Evolutionary conservation across 2,888 invertebrate species (phyloP), one percentile per base, ranked within the genome.

Genomic region (Agrochola litura): DNA sequence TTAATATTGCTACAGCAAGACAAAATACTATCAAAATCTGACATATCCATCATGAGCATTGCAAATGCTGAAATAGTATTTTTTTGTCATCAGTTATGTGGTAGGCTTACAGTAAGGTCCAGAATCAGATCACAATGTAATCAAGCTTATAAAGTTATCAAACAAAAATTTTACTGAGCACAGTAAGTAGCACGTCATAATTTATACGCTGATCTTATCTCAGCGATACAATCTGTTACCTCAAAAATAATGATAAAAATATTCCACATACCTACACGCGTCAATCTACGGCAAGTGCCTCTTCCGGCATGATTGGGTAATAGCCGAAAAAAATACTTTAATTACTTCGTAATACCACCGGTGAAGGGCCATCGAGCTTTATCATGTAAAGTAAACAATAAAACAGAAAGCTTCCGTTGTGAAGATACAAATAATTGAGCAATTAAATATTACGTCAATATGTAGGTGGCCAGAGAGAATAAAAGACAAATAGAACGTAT

Each of bases 301-400:
- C 84, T 82, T 87, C 86, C 88, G 88, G 76, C 76, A 87, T 72
- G 74, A 80, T 77, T 82, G 68, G 46, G 77, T 83, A 85, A 85
- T 75, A 46, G 19, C 37, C 43, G 46, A 72, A 77, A 74, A 69
- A 58, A 69, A 37, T 30, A 70, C 52, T 30, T 79, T 64, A 67
- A 81, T 79, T 60, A 81, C 30, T 77, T 66, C 37, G 64, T 58
- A 16, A 76, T 56, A 66, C 37, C 58, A 74, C 58, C 58, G 30
- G 76, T 76, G 83, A 81, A 70, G 81, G 81, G 81, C 76, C 66
- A 61, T 65, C 14, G 52, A 83, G 63, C 73, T 79, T 84, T 16
- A 69, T 65, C 65, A 22, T 65, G 19, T 76, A 67, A 82, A 83
- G 19, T 76, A 67, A 82, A 83, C 75, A 85, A 82, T 78, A 73